Percentiles rank a stretch among this genome's conserved stretches.
Evolutionary conservation across 2,797 vertebrate genomes (phyloP).

Genomic region (Rhinoraja longicauda): DNA sequence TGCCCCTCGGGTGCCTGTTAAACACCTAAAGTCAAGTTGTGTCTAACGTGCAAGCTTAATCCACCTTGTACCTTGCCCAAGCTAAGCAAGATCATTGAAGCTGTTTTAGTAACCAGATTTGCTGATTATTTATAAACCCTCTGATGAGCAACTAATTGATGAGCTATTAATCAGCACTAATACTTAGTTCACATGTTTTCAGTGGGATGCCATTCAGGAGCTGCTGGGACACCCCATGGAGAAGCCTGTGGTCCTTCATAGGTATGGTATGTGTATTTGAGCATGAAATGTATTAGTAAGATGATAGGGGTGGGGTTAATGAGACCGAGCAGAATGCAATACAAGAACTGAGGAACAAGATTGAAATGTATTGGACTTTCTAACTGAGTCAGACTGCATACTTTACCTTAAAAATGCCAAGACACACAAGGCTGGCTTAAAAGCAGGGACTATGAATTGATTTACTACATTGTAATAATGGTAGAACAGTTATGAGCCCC

Average conservation of each 20-base stretch:
- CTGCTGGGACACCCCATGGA: constrained; percentile 90
- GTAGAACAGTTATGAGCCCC: too few relatives aligned
- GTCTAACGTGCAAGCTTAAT: not conserved
- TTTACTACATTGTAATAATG: too few relatives aligned
- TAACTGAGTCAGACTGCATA: not conserved
- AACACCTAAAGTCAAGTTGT: not conserved
- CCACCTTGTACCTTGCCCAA: not conserved
- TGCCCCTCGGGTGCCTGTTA: too few relatives aligned
- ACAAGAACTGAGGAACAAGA: not conserved
- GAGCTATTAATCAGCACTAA: not conserved
- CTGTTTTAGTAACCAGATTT: not conserved
- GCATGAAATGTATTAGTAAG: not conserved
- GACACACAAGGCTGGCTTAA: not conserved
- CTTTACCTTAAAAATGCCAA: not conserved
- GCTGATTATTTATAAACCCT: not conserved
- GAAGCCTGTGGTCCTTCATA: constrained; percentile 94
- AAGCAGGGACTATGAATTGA: too few relatives aligned
- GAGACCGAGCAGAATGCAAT: not conserved
- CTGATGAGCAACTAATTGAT: not conserved
- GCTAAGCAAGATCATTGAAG: too few relatives aligned
- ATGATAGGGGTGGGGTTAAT: too few relatives aligned
- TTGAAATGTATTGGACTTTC: not conserved
- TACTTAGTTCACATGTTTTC: constrained; percentile 44
- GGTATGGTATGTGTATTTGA: constrained; percentile 58
- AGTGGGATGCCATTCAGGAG: constrained; percentile 98